phyloP scores from a whole-genome alignment of 2,888 invertebrate genomes.

The Shargacucullia verbasci region DNA sequence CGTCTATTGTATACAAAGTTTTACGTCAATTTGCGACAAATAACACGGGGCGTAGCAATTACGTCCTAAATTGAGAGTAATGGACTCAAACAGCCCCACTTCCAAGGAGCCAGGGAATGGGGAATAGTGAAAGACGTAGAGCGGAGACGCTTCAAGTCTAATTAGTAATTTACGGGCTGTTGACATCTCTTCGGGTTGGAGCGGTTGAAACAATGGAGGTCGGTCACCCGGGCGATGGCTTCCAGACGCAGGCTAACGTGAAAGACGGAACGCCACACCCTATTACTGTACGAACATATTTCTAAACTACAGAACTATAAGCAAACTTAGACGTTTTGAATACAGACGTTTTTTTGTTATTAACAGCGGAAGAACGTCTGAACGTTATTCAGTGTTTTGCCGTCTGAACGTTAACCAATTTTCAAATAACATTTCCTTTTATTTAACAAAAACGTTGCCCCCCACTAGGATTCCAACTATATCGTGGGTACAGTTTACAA shows the following conservation, averaged over 20 bases:
- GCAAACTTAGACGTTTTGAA: no score
- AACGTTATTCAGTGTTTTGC: background rate
- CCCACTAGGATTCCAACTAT: no score
- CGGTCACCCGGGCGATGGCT: conserved; percentile 37
- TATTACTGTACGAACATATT: conserved; percentile 9
- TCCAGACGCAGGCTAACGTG: conserved; percentile 19
- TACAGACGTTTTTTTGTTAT: no score
- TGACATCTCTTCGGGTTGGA: conserved; percentile 56
- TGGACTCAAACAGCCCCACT: conserved; percentile 31
- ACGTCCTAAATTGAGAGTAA: conserved; percentile 52
- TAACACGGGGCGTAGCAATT: conserved; percentile 45
- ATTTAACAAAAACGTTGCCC: no score
- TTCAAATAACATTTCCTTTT: no score
- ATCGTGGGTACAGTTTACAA: no score
- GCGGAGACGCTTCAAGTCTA: conserved; percentile 54
- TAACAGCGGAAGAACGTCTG: conserved; percentile 1
- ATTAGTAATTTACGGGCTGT: conserved; percentile 66
- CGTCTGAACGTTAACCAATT: no score
- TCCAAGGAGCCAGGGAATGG: conserved; percentile 22
- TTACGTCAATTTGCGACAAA: conserved; percentile 41
- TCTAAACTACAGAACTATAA: conserved; percentile 8
- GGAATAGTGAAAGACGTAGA: conserved; percentile 42
- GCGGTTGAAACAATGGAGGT: conserved; percentile 52
- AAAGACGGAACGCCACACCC: conserved; percentile 27
- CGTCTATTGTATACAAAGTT: conserved; percentile 32